Base-by-base conservation (phyloP, 2,888 invertebrate species). In the Uloborus plumipes region DNA sequence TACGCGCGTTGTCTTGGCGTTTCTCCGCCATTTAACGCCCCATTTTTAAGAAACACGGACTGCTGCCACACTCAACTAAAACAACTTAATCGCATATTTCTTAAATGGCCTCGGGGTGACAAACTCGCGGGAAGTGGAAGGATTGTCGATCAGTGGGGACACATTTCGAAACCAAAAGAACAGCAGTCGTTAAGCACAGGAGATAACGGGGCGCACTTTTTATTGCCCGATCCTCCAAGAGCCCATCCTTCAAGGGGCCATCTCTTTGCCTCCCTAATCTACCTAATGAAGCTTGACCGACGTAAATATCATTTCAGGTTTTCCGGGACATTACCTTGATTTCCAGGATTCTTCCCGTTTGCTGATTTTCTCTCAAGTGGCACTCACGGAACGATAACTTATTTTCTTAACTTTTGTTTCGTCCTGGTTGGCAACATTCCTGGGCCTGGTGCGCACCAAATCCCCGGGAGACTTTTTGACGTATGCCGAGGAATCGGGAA, bases 281-380 rank as follows among this genome's bases (percentile, higher is more conserved):
- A 67, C 73, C 73, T 74, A 81, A 81, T 81, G 80, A 81, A 81
- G 74, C 80, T 74, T 81, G 67, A 81, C 80, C 74, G 62, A 74
- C 61, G 79, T 73, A 80, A 81, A 74, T 81, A 81, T 81, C 74
- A 81, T 81, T 74, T 70, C 80, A 81, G 70, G 80, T 81, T 81
- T 81, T 81, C 80, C 74, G 64, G 65, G n/a, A 74, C 80, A 81
- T 81, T 81, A 74, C 73, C 74, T 73, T 69, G 73, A 64, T 80
- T 73, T 79, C 69, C 18, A 75, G 69, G 70, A 81, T 62, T 81
- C 70, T 65, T 62, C 61, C n/a, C 61, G 76, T 22, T 75, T 53
- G 47, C 50, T 50, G 67, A 62, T 67, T 67, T 73, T 61, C 66
- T 26, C 62, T 53, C 69, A 51, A 53, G 65, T 65, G 65, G 31